Evolutionary conservation across 2,888 invertebrate genomes (phyloP).

Genomic region (Aleiodes leptofemur): DNA sequence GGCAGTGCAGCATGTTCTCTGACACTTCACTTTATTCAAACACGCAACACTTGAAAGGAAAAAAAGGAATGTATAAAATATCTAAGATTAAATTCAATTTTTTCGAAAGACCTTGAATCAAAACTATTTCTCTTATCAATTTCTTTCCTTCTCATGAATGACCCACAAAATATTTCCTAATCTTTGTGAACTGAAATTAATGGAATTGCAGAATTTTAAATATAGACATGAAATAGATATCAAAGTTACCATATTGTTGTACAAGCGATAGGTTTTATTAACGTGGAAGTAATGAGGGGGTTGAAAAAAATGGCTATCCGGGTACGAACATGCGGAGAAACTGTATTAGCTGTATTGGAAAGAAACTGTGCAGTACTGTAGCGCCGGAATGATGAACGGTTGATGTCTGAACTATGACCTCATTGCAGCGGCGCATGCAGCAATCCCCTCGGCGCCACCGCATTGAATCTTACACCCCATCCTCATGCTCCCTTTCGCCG

Average conservation of each 20-base stretch:
- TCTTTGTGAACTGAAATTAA: too few relatives aligned
- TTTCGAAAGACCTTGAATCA: too few relatives aligned
- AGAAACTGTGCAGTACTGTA: slow-evolving; percentile 54
- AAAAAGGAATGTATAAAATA: background rate
- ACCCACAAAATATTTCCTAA: too few relatives aligned
- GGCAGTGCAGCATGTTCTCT: background rate
- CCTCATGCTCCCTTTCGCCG: background rate
- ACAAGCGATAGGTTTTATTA: background rate
- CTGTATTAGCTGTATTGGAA: slow-evolving; percentile 55
- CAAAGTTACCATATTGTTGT: slow-evolving; percentile 30
- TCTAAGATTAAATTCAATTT: background rate
- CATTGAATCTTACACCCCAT: slow-evolving; percentile 53
- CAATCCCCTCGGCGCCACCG: slow-evolving; percentile 60
- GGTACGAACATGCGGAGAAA: slow-evolving; percentile 67
- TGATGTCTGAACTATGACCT: slow-evolving; percentile 66
- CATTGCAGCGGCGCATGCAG: slow-evolving; percentile 69
- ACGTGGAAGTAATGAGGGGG: background rate
- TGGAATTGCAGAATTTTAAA: background rate
- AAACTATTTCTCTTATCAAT: too few relatives aligned
- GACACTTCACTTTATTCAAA: slow-evolving; percentile 4
- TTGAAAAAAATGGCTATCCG: slow-evolving; percentile 58
- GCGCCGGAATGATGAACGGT: slow-evolving; percentile 64
- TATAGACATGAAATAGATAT: slow-evolving; percentile 1
- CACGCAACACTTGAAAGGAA: background rate
- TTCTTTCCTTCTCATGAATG: too few relatives aligned